phyloP scores from a whole-genome alignment of 2,888 invertebrate genomes.

The Lapara coniferarum region DNA sequence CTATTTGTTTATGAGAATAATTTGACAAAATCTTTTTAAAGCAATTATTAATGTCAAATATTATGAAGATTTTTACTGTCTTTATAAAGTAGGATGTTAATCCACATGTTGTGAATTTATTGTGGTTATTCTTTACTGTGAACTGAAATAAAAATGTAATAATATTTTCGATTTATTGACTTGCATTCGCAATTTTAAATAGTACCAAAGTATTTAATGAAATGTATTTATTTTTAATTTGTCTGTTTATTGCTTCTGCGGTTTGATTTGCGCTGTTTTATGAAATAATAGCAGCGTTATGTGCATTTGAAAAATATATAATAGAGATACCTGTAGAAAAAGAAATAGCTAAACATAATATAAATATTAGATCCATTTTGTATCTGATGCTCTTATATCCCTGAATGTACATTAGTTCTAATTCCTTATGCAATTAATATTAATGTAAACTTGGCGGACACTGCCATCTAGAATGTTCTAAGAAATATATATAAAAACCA shows the following conservation, averaged over 20 bases:
- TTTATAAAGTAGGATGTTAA: constrained; percentile 41
- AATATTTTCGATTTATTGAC: constrained; percentile 30
- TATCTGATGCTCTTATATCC: too few relatives aligned
- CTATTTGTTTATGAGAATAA: constrained; percentile 34
- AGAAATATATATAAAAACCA: too few relatives aligned
- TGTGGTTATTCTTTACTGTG: constrained; percentile 45
- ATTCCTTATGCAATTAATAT: too few relatives aligned
- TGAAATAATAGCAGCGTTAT: not conserved
- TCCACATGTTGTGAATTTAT: constrained; percentile 61
- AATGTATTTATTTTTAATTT: not conserved
- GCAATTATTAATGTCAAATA: constrained; percentile 48
- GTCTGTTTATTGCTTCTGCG: not conserved
- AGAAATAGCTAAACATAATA: too few relatives aligned
- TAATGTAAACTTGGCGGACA: too few relatives aligned
- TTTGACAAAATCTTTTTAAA: constrained; percentile 37
- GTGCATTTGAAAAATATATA: too few relatives aligned
- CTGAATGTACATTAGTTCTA: too few relatives aligned
- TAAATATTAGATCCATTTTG: too few relatives aligned
- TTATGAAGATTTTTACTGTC: constrained; percentile 57
- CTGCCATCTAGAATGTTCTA: too few relatives aligned
- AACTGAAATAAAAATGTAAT: constrained; percentile 40
- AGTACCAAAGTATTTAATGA: constrained; percentile 23
- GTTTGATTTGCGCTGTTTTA: not conserved
- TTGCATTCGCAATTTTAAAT: constrained; percentile 30
- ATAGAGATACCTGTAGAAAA: too few relatives aligned